A percentile compares a stretch with the other conserved stretches of the same genome.
These are phyloP conservation scores for Sinocyclocheilus anophthalmus DNA, from an alignment of 2,113 vertebrate species.

Conservation along the genomic window DNA sequence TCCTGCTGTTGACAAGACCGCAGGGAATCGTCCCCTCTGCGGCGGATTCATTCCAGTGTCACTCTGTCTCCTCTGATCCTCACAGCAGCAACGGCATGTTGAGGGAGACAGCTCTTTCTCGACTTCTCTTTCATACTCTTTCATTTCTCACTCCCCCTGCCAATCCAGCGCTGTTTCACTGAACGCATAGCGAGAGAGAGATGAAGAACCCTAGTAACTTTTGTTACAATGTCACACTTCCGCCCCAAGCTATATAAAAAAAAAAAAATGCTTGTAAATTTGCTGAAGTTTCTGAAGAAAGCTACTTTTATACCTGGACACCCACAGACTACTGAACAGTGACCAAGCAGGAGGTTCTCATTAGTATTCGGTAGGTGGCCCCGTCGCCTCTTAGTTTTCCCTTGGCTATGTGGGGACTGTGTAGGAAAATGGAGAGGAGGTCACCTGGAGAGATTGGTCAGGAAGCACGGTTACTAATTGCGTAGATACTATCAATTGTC, in stretches of 20 bases:
- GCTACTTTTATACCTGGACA: neutral
- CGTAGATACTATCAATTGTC: neutral
- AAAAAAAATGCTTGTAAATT: neutral
- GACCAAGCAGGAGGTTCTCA: neutral
- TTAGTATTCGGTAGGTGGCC: neutral
- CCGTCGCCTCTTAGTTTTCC: no score
- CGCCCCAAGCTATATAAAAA: neutral
- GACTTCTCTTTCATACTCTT: neutral
- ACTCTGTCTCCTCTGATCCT: slow-evolving; percentile 54
- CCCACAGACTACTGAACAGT: neutral
- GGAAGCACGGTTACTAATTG: neutral
- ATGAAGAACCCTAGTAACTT: slow-evolving; percentile 44
- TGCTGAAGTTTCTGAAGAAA: slow-evolving; percentile 16
- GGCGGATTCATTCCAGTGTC: slow-evolving; percentile 51
- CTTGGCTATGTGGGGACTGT: no score
- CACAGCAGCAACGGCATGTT: slow-evolving; percentile 39
- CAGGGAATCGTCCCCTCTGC: slow-evolving; percentile 56
- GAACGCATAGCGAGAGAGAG: slow-evolving; percentile 3
- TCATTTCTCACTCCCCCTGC: slow-evolving; percentile 25
- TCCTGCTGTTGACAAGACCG: slow-evolving; percentile 63
- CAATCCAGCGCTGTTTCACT: slow-evolving; percentile 4
- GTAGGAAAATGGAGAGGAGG: no score
- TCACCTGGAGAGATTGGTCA: no score
- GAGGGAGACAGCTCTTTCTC: slow-evolving; percentile 42
- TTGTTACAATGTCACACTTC: slow-evolving; percentile 45